Evolutionary conservation across 1,140 invertebrate species (phyloP), one percentile per base, ranked within the genome.

Genomic region (Helicoverpa zea): DNA sequence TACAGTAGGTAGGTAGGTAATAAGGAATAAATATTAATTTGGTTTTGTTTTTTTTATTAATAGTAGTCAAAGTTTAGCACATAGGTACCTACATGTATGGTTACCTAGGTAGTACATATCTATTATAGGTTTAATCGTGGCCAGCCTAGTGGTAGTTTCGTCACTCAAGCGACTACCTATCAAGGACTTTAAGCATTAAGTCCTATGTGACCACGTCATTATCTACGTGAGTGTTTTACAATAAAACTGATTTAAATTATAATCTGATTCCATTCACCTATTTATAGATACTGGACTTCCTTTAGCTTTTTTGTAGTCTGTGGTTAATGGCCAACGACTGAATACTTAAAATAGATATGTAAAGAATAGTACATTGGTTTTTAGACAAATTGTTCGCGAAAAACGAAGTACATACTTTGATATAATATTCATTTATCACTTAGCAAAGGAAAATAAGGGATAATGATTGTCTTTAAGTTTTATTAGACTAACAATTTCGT

Each of bases 201-300:
- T 12, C 16, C 35, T 61, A 61, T 30, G 51, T 72, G 68, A 18
- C 30, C 7, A 14, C 51, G 23, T 9, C 29, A 58, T 73, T 58
- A 73, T 52, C 30, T 73, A 73, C 70, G 70, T 73, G 70, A 56
- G 49, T 58, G 70, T 73, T 73, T 58, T 56, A 73, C 54, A 73
- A 73, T 73, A 56, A 58, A 30, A 35, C 18, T 29, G 12, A n/a
- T 73, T 56, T 73, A 58, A 56, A 73, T 73, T 29, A 16, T 58
- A 73, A 73, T 58, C 47, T 73, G 35, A 58, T 35, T 73, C 70
- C 30, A 58, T 56, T 73, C 18, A 58, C n/a, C 52, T 73, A 73
- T 73, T 56, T 58, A 56, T 73, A 11, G 29, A 13, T 30, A 54
- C 51, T 58, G 29, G 52, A 51, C 54, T 73, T 73, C 70, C 30